phyloP scores from a whole-genome alignment of 2,888 invertebrate species.

The Heliconius ethilla region DNA sequence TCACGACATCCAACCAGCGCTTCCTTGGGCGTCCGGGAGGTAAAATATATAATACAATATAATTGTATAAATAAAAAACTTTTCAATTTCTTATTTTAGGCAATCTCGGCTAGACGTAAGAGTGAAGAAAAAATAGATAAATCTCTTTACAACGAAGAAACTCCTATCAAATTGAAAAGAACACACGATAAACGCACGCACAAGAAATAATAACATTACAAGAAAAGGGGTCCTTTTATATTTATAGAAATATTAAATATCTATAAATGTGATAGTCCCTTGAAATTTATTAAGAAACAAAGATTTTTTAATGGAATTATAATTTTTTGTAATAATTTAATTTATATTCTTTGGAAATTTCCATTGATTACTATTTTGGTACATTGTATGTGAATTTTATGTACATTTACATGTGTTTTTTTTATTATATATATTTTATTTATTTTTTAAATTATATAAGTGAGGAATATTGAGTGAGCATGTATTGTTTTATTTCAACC shows the following conservation, averaged over 20 bases:
- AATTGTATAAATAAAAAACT: too few relatives aligned
- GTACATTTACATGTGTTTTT: slow-evolving; percentile 48
- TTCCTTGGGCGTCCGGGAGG: too few relatives aligned
- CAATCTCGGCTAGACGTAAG: slow-evolving; percentile 57
- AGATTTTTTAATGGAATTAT: background rate
- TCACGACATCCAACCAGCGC: too few relatives aligned
- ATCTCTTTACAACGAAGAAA: slow-evolving; percentile 62
- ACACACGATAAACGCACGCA: slow-evolving; percentile 54
- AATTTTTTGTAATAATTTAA: slow-evolving; percentile 15
- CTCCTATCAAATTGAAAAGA: slow-evolving; percentile 67
- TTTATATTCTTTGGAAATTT: slow-evolving; percentile 16
- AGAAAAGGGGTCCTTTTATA: background rate
- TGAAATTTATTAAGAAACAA: background rate
- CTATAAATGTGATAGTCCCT: background rate
- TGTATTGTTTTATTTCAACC: slow-evolving; percentile 32
- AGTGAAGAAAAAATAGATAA: slow-evolving; percentile 61
- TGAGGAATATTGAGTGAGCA: slow-evolving; percentile 5
- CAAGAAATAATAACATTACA: slow-evolving; percentile 4
- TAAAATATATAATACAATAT: too few relatives aligned
- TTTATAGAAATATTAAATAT: background rate
- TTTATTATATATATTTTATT: slow-evolving; percentile 52
- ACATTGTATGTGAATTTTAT: slow-evolving; percentile 33
- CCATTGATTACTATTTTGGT: slow-evolving; percentile 44
- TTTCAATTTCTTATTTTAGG: slow-evolving; percentile 51
- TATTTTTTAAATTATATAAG: slow-evolving; percentile 43